These are phyloP conservation scores for Crotalus horridus DNA, from an alignment of 2,113 vertebrate species.

Conservation along the genomic window DNA sequence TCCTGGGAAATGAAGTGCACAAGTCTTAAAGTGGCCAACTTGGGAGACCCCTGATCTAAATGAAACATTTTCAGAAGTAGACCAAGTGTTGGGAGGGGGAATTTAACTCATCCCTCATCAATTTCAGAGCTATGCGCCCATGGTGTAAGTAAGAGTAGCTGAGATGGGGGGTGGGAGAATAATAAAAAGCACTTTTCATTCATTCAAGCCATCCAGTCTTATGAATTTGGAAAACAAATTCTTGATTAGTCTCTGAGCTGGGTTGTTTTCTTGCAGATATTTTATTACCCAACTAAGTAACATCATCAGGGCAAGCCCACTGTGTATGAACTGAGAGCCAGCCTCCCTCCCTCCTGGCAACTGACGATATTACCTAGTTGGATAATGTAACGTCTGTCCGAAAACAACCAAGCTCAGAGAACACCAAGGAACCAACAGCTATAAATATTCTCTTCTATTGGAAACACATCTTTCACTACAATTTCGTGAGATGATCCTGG, in stretches of 20 bases:
- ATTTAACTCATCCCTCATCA: neutral
- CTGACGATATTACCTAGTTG: neutral
- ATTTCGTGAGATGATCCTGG: neutral
- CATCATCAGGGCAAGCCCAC: neutral
- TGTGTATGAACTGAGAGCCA: too few relatives aligned
- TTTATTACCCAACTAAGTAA: neutral
- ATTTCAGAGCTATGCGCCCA: neutral
- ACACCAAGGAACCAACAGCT: neutral
- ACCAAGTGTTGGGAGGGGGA: neutral
- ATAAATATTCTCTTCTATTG: neutral
- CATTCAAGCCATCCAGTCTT: neutral
- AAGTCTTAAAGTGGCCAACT: too few relatives aligned
- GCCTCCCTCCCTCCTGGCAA: neutral
- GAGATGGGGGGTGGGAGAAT: neutral
- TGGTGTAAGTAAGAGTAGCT: neutral
- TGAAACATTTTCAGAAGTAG: neutral
- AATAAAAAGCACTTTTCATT: neutral
- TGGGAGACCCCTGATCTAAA: neutral
- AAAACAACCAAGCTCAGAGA: neutral
- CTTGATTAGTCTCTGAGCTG: neutral
- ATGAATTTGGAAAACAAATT: neutral
- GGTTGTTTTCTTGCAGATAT: neutral
- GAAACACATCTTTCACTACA: neutral
- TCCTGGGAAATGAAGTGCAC: neutral
- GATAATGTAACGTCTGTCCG: neutral